Conservation (phyloP, 1,140 invertebrate genomes). For the Lucilia cuprina region DNA sequence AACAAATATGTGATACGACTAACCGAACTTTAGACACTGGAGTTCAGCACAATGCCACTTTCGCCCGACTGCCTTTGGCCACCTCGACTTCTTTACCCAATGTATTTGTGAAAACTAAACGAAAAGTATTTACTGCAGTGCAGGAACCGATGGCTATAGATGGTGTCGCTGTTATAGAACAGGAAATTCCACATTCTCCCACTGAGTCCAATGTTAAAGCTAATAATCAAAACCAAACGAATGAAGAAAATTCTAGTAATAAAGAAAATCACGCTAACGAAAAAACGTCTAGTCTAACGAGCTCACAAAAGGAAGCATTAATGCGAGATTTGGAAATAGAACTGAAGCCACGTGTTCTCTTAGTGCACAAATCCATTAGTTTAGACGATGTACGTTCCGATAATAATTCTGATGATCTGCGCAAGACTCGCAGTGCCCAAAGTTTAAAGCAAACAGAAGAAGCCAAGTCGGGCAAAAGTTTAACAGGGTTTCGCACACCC, state of each 20-base stretch:
- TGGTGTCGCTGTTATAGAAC: slow-evolving; percentile 46
- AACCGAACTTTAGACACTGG: background rate
- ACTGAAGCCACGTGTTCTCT: background rate
- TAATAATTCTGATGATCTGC: slow-evolving; percentile 41
- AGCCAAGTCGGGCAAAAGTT: slow-evolving; percentile 17
- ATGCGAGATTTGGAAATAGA: background rate
- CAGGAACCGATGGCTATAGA: slow-evolving; percentile 48
- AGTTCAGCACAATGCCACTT: background rate
- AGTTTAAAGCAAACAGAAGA: background rate
- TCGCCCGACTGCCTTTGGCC: slow-evolving; percentile 45
- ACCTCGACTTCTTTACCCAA: slow-evolving; percentile 51
- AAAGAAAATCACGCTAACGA: background rate
- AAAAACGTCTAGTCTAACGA: background rate
- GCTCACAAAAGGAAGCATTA: background rate
- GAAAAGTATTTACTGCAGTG: slow-evolving; percentile 78
- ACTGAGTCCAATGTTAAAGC: background rate
- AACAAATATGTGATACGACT: slow-evolving; percentile 42
- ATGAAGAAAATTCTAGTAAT: background rate
- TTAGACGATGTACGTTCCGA: slow-evolving; percentile 39
- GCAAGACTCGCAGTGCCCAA: slow-evolving; percentile 45
- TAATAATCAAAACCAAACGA: background rate
- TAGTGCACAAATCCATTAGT: slow-evolving; percentile 25
- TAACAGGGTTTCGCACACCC: slow-evolving; percentile 43
- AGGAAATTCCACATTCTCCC: slow-evolving; percentile 23
- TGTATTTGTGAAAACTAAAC: slow-evolving; percentile 78